Percentiles rank a stretch among this genome's conserved stretches.
Evolutionary conservation across 2,888 invertebrate species (phyloP).

Genomic region (Orthosia incerta): DNA sequence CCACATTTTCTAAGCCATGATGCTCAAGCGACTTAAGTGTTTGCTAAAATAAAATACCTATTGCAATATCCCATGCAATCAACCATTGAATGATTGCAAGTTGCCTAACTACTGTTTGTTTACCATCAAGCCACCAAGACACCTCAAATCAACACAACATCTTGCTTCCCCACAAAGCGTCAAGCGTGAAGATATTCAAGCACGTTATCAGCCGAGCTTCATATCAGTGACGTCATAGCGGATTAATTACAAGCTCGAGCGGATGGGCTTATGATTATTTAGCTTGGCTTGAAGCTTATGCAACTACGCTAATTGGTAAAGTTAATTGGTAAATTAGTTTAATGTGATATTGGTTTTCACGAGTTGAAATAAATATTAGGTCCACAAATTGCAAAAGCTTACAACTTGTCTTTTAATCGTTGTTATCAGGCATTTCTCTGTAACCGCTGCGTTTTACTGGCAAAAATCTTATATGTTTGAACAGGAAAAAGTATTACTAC

Average conservation of each 20-base stretch:
- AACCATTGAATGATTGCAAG: neutral
- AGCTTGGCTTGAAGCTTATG: slow-evolving; percentile 12
- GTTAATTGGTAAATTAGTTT: too few relatives aligned
- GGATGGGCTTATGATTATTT: slow-evolving; percentile 18
- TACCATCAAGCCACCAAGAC: neutral
- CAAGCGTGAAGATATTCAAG: slow-evolving; percentile 39
- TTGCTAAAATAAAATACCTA: too few relatives aligned
- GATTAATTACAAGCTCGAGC: slow-evolving; percentile 51
- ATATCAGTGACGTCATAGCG: slow-evolving; percentile 46
- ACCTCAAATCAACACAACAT: slow-evolving; percentile 5
- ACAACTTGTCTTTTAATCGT: too few relatives aligned
- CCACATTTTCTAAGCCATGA: too few relatives aligned
- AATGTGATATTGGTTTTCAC: too few relatives aligned
- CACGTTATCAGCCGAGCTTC: slow-evolving; percentile 19
- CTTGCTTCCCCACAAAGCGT: slow-evolving; percentile 31
- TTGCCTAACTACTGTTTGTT: neutral
- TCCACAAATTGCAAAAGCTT: too few relatives aligned
- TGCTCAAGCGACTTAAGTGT: too few relatives aligned
- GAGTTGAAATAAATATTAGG: too few relatives aligned
- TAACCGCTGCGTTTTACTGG: too few relatives aligned
- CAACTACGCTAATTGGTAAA: slow-evolving; percentile 24
- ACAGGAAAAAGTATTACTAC: too few relatives aligned
- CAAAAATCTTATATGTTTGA: too few relatives aligned
- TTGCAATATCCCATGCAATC: neutral
- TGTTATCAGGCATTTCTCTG: too few relatives aligned